Percentiles rank a stretch among this genome's conserved stretches.
These are phyloP conservation scores for Climacteris rufus DNA, from an alignment of 2,113 vertebrate genomes.

Conservation along the genomic window DNA sequence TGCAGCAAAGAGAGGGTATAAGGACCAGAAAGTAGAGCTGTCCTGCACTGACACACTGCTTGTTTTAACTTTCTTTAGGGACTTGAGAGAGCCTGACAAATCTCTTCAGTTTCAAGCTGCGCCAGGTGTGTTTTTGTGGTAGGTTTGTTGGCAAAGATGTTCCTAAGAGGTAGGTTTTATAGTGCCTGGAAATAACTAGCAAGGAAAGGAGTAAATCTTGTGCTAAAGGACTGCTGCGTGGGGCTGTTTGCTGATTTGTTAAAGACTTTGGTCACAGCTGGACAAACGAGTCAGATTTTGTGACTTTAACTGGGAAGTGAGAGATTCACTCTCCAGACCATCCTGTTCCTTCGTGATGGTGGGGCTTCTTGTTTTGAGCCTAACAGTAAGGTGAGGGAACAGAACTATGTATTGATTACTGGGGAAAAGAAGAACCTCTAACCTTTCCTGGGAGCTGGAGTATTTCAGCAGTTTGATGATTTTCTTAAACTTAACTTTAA, in stretches of 20 bases:
- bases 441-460: neutral
- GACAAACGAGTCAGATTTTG: neutral
- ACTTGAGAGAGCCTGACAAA: neutral
- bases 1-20: neutral
- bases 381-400: neutral
- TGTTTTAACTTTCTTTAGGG: neutral
- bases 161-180: neutral
- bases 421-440: neutral
- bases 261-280: neutral
- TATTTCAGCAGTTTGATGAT: neutral
- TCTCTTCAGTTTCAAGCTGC: neutral
- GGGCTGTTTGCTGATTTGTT: neutral
- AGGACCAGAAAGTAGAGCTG: neutral
- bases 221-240: neutral
- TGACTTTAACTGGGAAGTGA: neutral
- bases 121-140: neutral
- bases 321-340: neutral
- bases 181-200: neutral
- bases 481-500: neutral
- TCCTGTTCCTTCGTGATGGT: neutral
- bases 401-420: fast-evolving
- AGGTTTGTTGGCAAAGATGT: neutral
- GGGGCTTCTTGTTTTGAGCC: neutral
- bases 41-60: neutral
- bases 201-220: neutral